Conservation (phyloP, 1,140 invertebrate genomes). For the Eciton burchellii region DNA sequence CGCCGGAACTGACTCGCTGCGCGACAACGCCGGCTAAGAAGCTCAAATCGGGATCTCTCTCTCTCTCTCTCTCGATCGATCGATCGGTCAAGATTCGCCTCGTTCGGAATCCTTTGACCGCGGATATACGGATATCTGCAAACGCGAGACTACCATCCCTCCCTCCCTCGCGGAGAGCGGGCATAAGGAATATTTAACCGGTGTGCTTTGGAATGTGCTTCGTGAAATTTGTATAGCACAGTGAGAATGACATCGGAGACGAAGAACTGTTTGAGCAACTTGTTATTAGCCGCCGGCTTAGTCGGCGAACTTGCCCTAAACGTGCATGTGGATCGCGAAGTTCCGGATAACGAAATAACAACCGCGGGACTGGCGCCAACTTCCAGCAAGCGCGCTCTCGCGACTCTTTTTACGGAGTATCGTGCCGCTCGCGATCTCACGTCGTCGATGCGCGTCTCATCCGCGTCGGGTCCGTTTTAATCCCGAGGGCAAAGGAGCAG, state of each 20-base stretch:
- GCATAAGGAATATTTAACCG: slow-evolving; percentile 39
- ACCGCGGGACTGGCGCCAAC: neutral
- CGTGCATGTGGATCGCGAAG: neutral
- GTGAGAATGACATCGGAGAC: slow-evolving; percentile 18
- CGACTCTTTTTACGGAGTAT: neutral
- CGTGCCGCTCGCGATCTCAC: neutral
- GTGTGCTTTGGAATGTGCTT: slow-evolving; percentile 26
- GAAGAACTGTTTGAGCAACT: slow-evolving; percentile 38
- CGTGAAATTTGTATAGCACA: slow-evolving; percentile 53
- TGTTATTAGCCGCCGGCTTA: slow-evolving; percentile 27
- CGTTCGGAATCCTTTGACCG: slow-evolving; percentile 7
- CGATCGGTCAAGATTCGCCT: neutral
- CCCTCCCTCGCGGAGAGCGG: slow-evolving; percentile 3
- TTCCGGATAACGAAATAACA: neutral
- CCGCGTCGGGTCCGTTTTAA: no score
- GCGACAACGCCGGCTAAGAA: slow-evolving; percentile 36
- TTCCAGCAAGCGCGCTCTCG: neutral
- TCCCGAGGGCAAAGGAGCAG: no score
- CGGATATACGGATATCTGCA: slow-evolving; percentile 33
- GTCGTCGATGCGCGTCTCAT: neutral
- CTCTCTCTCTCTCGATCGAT: no score
- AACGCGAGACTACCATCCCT: slow-evolving; percentile 5
- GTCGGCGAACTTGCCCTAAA: slow-evolving; percentile 3
- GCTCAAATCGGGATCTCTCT: slow-evolving; percentile 54
- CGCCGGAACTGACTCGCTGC: slow-evolving; percentile 27